phyloP scores from a whole-genome alignment of 2,888 invertebrate species.

The Linyphia triangularis region DNA sequence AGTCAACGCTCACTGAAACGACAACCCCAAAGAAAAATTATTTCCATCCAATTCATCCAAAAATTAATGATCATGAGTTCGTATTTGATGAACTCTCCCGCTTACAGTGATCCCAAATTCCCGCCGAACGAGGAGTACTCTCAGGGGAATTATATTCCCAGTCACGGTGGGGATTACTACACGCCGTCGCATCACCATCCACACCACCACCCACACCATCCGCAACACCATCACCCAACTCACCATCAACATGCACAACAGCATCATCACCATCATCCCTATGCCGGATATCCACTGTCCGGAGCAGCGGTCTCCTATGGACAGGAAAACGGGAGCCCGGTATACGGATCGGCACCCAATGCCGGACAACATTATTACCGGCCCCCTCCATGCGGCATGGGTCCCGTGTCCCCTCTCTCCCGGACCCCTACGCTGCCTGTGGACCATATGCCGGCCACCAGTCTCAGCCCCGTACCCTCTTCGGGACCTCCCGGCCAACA shows the following conservation, averaged over 20 bases:
- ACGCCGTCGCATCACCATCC: conserved; percentile 70
- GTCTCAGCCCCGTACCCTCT: conserved; percentile 52
- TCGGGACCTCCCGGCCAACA: conserved; percentile 42
- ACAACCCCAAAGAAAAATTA: conserved; percentile 79
- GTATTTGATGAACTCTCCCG: conserved; percentile 84
- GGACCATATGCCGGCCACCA: conserved; percentile 44
- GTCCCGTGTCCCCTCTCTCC: conserved; percentile 67
- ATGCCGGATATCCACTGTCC: conserved; percentile 65
- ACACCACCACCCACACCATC: conserved; percentile 65
- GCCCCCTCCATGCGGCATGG: conserved; percentile 68
- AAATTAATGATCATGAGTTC: conserved; percentile 90
- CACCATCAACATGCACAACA: conserved; percentile 62
- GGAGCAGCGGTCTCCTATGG: conserved; percentile 62
- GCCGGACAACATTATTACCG: conserved; percentile 68
- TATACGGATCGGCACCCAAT: conserved; percentile 54
- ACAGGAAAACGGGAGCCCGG: conserved; percentile 72
- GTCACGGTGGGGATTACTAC: conserved; percentile 77
- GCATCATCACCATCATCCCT: conserved; percentile 63
- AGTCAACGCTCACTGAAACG: conserved; percentile 79
- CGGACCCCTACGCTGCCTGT: conserved; percentile 65
- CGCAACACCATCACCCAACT: conserved; percentile 62
- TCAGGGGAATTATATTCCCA: conserved; percentile 88
- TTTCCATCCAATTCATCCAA: conserved; percentile 81
- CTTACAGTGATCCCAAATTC: conserved; percentile 81
- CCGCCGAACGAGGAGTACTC: conserved; percentile 94